Base-by-base conservation (phyloP, 2,797 vertebrate species). In the Lepidocolaptes lacrymiger region DNA sequence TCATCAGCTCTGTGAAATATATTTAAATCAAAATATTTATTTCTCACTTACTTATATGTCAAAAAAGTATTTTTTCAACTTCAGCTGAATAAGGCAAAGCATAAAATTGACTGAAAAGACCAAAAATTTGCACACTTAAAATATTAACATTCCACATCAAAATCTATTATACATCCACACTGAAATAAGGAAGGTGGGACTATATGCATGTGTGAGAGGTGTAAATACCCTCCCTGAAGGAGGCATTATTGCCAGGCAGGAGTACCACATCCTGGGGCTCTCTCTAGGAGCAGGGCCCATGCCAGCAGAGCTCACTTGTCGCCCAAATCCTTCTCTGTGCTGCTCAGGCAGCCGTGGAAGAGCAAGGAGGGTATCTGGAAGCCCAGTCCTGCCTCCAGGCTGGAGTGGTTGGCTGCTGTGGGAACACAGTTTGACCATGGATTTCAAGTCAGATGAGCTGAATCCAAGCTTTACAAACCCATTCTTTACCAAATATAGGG, bases 191-290 rank as follows among this genome's bases (percentile, higher is more conserved):
- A 5, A 68, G 28, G 7, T 32, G 34, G 58, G 21, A 58, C 3
- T 4, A 26, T 37, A 14, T 14, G 64, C n/a, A 5, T 0, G 1
- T 24, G 5, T 6, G 34, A 67, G 26, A 30, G 27, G 16, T 43
- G 41, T 5, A 7, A 20, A 13, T 7, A 14, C 15, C 26, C 63
- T 28, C 28, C 28, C 32, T 27, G 58, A 22, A 20, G 3, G 17
- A 18, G 39, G 52, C 28, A 27, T 17, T 1, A 0, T 5, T 43
- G 39, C n/a, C 18, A 6, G 26, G n/a, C 49, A 54, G 34, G 12
- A 63, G 39, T 13, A 49, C 32, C 7, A 4, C 26, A 14, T 34
- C 49, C 78, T 20, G 15, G 36, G 67, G 34, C 18, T 83, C 21
- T 19, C 18, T 30, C 4, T 4, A 4, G 54, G 15, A 2, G 2